A percentile compares a stretch with the other conserved stretches of the same genome.
These are phyloP conservation scores for Gallinago undulata DNA, from an alignment of 2,113 vertebrate species.

Conservation along the genomic window DNA sequence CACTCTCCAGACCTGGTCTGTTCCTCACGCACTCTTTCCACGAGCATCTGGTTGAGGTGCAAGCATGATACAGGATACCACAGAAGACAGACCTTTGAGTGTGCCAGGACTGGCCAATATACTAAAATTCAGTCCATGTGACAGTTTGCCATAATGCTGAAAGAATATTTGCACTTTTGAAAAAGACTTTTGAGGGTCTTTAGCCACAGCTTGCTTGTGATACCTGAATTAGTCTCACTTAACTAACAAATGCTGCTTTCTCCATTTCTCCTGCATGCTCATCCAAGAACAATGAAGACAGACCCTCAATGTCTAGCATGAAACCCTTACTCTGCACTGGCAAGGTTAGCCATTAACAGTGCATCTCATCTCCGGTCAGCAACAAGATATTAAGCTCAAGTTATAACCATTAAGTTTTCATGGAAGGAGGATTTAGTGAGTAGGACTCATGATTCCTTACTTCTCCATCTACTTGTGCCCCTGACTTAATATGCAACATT, in stretches of 20 bases:
- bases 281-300: not conserved
- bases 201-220: not conserved
- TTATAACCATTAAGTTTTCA: not conserved
- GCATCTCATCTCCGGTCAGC: not conserved
- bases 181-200: not conserved
- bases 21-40: not conserved
- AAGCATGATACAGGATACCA: not conserved
- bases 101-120: not conserved
- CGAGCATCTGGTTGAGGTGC: not conserved
- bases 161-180: not conserved
- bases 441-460: not conserved
- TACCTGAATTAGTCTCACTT: not conserved
- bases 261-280: not conserved
- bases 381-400: not conserved
- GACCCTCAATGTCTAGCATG: not conserved
- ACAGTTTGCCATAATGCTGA: not conserved
- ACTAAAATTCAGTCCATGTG: not conserved
- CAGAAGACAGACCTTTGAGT: not conserved
- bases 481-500: not conserved
- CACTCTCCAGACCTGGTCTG: not conserved
- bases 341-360: not conserved
- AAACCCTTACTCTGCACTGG: not conserved
- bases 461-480: not conserved
- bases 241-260: not conserved
- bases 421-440: not conserved